Percentiles rank a stretch among this genome's conserved stretches.
phyloP scores from a whole-genome alignment of 2,888 invertebrate species.

The Saturnia pavonia region DNA sequence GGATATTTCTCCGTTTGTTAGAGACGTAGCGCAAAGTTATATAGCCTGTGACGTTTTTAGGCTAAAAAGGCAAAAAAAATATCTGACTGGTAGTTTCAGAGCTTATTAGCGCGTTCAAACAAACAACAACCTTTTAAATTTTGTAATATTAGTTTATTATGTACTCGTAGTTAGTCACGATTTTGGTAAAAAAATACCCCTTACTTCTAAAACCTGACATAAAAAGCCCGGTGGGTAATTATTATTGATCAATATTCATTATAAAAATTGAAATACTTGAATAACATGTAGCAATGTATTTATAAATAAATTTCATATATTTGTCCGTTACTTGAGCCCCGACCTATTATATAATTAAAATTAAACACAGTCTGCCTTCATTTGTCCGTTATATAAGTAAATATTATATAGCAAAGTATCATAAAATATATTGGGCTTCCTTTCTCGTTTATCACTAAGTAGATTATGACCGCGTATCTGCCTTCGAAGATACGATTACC shows the following conservation, averaged over 20 bases:
- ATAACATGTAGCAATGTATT: not conserved
- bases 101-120: no score
- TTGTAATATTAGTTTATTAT: no score
- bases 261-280: not conserved
- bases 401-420: constrained; percentile 64
- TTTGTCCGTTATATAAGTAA: constrained; percentile 60
- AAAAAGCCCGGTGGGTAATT: no score
- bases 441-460: constrained; percentile 1
- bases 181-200: no score
- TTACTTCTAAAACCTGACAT: no score
- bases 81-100: no score
- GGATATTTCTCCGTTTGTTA: no score
- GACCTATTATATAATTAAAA: constrained; percentile 54
- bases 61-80: no score
- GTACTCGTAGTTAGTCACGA: no score
- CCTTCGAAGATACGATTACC: not conserved
- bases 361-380: constrained; percentile 57
- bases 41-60: no score
- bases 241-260: not conserved
- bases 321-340: constrained; percentile 50
- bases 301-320: not conserved
- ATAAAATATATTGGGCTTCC: constrained; percentile 51
- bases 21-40: no score
- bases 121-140: no score
- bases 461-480: not conserved